Evolutionary conservation across 2,888 invertebrate genomes (phyloP), one percentile per base, ranked within the genome.

Genomic region (Netelia melanura): DNA sequence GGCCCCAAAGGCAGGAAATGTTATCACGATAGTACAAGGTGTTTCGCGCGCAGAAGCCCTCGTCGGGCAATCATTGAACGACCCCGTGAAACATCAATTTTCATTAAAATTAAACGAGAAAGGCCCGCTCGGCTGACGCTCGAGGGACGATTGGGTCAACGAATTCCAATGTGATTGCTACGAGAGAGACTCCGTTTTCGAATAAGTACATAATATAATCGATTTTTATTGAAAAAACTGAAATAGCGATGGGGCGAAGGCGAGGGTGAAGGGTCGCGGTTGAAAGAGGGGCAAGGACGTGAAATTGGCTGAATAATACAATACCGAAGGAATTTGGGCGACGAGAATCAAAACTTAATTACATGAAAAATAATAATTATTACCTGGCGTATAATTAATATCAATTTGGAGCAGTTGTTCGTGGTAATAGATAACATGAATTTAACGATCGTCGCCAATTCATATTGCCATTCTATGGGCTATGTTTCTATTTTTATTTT

Each of bases 51-150:
- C 67, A 61, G 38, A n/a, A 65, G 38, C 76, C 58, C 80, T 81
- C 72, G 64, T 81, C 67, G 77, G 30, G 56, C 67, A 77, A 84
- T 81, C 67, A 72, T 67, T 65, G 67, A 71, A 52, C 71, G 71
- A 81, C 75, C 56, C 86, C 83, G 70, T 81, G 82, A 85, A 86
- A 87, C 81, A 87, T 86, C 85, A 83, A 87, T 87, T 87, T 78
- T 85, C 83, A 85, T 85, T 86, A 83, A 85, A 86, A 86, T 85
- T 85, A 85, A 86, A 87, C 78, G 85, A 85, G 83, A 77, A 68
- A 58, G 68, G 74, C 72, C 61, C 38, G 8, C 6, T 72, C 43
- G 43, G 67, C 21, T 68, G 6, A 6, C 70, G 72, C 52, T 68
- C 56, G 67, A 56, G n/a, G 11, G 70, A 54, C 71, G 67, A 25